These are phyloP conservation scores for Crocallis elinguaria DNA, from an alignment of 2,888 invertebrate genomes.

Conservation along the genomic window DNA sequence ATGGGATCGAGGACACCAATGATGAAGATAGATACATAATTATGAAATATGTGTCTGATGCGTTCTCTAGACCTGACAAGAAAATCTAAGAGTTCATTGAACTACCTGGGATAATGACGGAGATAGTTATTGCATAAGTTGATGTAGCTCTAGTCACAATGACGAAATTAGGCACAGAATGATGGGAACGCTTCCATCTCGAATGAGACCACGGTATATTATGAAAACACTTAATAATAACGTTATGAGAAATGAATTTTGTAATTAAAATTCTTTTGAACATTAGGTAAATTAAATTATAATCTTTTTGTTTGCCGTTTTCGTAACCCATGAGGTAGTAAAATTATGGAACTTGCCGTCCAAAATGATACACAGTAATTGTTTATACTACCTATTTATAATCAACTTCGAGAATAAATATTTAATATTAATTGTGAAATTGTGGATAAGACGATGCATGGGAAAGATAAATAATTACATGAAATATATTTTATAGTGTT, in stretches of 20 bases:
- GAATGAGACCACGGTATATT: slow-evolving; percentile 39
- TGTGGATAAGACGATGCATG: too few relatives aligned
- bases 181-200: slow-evolving; percentile 47
- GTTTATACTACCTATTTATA: too few relatives aligned
- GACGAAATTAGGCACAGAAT: slow-evolving; percentile 50
- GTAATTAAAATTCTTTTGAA: slow-evolving; percentile 49
- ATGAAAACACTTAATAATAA: slow-evolving; percentile 45
- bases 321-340: slow-evolving; percentile 23
- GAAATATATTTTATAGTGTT: too few relatives aligned
- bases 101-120: slow-evolving; percentile 36
- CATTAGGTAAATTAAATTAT: slow-evolving; percentile 24
- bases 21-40: slow-evolving; percentile 35
- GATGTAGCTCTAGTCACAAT: slow-evolving; percentile 46
- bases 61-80: slow-evolving; percentile 30
- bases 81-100: slow-evolving; percentile 37
- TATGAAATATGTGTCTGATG: slow-evolving; percentile 33
- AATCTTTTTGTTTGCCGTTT: slow-evolving; percentile 34
- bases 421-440: too few relatives aligned
- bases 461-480: too few relatives aligned
- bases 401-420: too few relatives aligned
- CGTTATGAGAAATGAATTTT: slow-evolving; percentile 46
- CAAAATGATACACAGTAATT: too few relatives aligned
- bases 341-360: slow-evolving; percentile 24
- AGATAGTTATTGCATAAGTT: slow-evolving; percentile 44
- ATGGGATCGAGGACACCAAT: slow-evolving; percentile 28